Percentiles rank a stretch among this genome's conserved stretches.
Evolutionary conservation across 1,140 invertebrate genomes (phyloP).

Genomic region (Samia ricini): DNA sequence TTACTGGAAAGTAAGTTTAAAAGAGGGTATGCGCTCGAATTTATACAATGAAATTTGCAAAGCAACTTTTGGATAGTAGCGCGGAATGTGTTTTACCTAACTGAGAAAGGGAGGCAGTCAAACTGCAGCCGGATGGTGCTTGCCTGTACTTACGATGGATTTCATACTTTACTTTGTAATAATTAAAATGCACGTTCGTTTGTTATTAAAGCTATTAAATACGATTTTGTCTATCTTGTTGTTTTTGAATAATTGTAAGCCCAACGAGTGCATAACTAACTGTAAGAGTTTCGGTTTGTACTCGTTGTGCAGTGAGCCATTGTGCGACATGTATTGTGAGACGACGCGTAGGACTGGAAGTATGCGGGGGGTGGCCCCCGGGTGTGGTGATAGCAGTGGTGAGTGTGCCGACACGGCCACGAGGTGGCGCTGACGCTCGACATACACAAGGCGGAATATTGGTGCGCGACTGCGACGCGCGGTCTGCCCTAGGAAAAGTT

Average conservation of each 20-base stretch:
- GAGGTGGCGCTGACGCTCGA: constrained; percentile 37
- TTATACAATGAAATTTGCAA: constrained; percentile 3
- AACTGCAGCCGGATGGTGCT: constrained; percentile 67
- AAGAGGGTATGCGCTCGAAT: constrained; percentile 17
- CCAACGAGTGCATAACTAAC: background rate
- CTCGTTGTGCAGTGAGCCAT: constrained; percentile 31
- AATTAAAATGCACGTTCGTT: constrained; percentile 62
- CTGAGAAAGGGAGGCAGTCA: constrained; percentile 53
- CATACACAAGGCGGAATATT: constrained; percentile 73
- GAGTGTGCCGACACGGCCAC: background rate
- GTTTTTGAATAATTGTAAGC: background rate
- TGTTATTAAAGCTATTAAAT: constrained; percentile 43
- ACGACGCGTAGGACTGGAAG: background rate
- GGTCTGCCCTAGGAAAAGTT: constrained; percentile 73
- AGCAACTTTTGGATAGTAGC: constrained; percentile 28
- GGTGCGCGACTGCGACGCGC: constrained; percentile 69
- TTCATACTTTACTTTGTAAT: constrained; percentile 53
- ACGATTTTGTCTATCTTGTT: background rate
- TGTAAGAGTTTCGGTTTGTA: constrained; percentile 7
- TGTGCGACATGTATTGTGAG: constrained; percentile 24
- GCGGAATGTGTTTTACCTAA: constrained; percentile 26
- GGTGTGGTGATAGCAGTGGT: background rate
- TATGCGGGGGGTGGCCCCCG: background rate
- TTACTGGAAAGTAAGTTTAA: constrained; percentile 1
- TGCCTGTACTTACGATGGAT: constrained; percentile 72